Evolutionary conservation across 2,888 invertebrate species (phyloP), one percentile per base, ranked within the genome.

Genomic region (Prionchulus punctatus): DNA sequence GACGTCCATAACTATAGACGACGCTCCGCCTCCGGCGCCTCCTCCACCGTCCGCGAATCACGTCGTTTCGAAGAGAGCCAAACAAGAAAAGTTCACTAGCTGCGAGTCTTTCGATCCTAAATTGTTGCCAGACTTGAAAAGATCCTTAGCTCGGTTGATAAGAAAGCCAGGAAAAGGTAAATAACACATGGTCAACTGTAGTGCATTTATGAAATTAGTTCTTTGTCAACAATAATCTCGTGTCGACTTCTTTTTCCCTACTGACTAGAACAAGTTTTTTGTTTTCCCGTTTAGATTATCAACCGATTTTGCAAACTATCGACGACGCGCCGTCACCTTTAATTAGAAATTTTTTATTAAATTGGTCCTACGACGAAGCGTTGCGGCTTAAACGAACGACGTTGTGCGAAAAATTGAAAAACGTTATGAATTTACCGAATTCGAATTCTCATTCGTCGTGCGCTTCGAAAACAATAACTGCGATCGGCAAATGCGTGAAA

Each of bases 81-180:
- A 28, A 26, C 26, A 28, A 4, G 51, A 51, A 4, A 28, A 23
- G 4, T n/a, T 18, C 4, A n/a, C 27, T 23, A 21, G 23, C 21
- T 43, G 45, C 43, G 43, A 42, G n/a, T n/a, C n/a, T n/a, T n/a
- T n/a, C n/a, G n/a, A n/a, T n/a, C n/a, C n/a, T n/a, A 18, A 36
- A 36, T 7, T 18, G 26, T n/a, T 53, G 53, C 12, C 36, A 7
- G 3, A 47, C 18, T 23, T 53, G 53, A 53, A 45, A 30, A n/a
- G 12, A 12, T 3, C 4, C 7, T 12, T 53, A 3, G n/a, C 45
- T 4, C 45, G 45, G 3, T 23, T 53, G 53, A 30, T 53, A 7
- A 45, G 53, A 47, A 45, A 23, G 26, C 53, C 53, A 4, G 26
- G 53, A 30, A 30, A n/a, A 45, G 53, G 53, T 53, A 30, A 12